A percentile compares a stretch with the other conserved stretches of the same genome.
Evolutionary conservation across 2,113 vertebrate genomes (phyloP).

Genomic region (Pagrus major): DNA sequence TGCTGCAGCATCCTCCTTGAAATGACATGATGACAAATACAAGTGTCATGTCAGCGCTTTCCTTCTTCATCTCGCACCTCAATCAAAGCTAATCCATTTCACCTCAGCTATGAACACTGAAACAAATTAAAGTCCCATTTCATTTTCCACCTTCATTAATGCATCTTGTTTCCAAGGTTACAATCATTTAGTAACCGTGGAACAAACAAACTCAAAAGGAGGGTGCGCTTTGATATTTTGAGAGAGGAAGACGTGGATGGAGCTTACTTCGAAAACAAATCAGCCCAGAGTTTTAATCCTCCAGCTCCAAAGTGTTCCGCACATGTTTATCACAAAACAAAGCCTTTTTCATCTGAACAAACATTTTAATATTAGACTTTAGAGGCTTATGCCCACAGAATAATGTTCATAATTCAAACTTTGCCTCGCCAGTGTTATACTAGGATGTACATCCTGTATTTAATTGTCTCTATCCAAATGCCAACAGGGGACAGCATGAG

Average conservation of each 20-base stretch:
- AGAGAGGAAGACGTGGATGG: constrained; percentile 61
- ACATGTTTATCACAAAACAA: constrained; percentile 74
- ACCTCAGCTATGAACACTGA: constrained; percentile 75
- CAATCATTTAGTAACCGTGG: constrained; percentile 76
- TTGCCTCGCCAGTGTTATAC: constrained; percentile 37
- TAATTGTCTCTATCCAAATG: constrained; percentile 16
- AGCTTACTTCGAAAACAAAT: constrained; percentile 69
- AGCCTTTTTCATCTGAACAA: constrained; percentile 65
- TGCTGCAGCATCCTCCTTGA: constrained; percentile 82
- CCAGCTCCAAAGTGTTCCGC: constrained; percentile 60
- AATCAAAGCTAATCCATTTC: constrained; percentile 85
- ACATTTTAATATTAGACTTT: constrained; percentile 70
- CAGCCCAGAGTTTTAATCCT: constrained; percentile 68
- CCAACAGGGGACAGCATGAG: constrained; percentile 47
- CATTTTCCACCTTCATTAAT: constrained; percentile 83
- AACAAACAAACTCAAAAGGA: constrained; percentile 74
- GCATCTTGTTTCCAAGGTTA: constrained; percentile 82
- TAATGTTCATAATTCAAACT: constrained; percentile 51
- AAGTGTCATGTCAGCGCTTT: constrained; percentile 84
- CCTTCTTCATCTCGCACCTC: constrained; percentile 80
- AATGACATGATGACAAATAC: constrained; percentile 86
- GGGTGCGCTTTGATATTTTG: constrained; percentile 66
- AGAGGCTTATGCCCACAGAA: constrained; percentile 53
- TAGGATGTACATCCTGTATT: constrained; percentile 23
- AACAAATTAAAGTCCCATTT: constrained; percentile 84